phyloP scores from a whole-genome alignment of 2,113 vertebrate genomes.

The Plecturocebus donacophilus region DNA sequence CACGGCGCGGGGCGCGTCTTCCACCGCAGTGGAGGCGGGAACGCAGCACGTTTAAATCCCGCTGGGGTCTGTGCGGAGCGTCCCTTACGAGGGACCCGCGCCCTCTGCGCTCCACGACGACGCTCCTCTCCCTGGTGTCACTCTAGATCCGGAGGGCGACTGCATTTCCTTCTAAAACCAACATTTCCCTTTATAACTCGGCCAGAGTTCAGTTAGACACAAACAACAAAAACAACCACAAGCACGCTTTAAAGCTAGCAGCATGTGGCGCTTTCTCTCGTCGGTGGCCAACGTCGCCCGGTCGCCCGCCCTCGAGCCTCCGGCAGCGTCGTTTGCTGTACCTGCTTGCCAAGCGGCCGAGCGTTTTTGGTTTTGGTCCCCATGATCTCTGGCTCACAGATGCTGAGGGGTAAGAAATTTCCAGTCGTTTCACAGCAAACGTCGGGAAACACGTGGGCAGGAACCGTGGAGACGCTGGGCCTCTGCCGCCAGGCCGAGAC shows the following conservation, averaged over 20 bases:
- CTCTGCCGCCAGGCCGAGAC: not conserved
- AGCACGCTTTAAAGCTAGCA: not conserved
- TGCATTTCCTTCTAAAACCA: not conserved
- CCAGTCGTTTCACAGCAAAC: not conserved
- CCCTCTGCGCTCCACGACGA: fast-evolving
- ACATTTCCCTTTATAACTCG: not conserved
- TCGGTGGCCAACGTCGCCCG: not conserved
- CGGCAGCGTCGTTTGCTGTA: not conserved
- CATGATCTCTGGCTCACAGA: not conserved
- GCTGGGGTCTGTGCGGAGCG: no score
- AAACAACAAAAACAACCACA: not conserved
- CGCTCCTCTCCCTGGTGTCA: not conserved
- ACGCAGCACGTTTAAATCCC: fast-evolving
- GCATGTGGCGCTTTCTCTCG: not conserved
- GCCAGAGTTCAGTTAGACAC: not conserved
- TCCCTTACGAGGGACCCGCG: not conserved
- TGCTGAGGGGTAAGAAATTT: constrained; percentile 8
- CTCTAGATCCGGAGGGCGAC: not conserved
- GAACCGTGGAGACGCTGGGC: fast-evolving
- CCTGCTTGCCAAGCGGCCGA: not conserved
- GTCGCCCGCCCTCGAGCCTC: no score
- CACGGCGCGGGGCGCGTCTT: fast-evolving
- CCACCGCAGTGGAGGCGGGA: fast-evolving
- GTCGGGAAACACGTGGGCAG: not conserved
- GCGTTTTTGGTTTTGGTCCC: not conserved